phyloP scores from a whole-genome alignment of 53 echinoderm and acorn worm genomes.

The Astropecten irregularis region DNA sequence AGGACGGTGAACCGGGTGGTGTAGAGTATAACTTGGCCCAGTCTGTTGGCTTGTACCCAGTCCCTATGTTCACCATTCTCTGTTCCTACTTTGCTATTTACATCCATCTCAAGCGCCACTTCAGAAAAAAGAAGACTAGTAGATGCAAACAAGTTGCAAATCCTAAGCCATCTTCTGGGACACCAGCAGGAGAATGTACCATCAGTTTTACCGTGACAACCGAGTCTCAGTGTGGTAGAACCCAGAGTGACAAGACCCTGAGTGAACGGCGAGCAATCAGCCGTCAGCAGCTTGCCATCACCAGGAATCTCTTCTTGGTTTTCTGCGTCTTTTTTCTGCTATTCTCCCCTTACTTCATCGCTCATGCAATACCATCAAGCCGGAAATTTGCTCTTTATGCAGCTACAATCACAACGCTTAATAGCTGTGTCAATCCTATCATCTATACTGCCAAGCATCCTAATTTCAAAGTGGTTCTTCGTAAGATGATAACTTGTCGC shows the following conservation, averaged over 20 bases:
- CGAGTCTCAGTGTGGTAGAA: background rate
- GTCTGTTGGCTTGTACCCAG: constrained; percentile 36
- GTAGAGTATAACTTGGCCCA: constrained; percentile 39
- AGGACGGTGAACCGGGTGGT: constrained; percentile 32
- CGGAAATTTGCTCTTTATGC: constrained; percentile 25
- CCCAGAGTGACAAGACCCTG: background rate
- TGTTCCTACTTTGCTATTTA: constrained; percentile 57
- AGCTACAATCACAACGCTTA: constrained; percentile 25
- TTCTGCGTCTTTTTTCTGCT: constrained; percentile 33
- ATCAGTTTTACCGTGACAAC: background rate
- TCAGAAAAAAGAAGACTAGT: background rate
- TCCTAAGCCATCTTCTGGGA: too few species aligned
- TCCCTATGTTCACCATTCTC: constrained; percentile 57
- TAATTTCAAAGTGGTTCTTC: constrained; percentile 42
- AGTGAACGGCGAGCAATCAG: background rate
- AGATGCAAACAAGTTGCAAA: background rate
- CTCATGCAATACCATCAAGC: constrained; percentile 25
- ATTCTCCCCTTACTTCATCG: constrained; percentile 46
- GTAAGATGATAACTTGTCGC: constrained; percentile 29
- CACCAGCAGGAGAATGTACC: background rate
- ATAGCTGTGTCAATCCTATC: constrained; percentile 49
- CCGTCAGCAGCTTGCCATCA: constrained; percentile 50
- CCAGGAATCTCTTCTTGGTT: constrained; percentile 56
- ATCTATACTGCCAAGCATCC: constrained; percentile 51
- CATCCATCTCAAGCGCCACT: constrained; percentile 60